Evolutionary conservation across 2,797 vertebrate species (phyloP), one percentile per base, ranked within the genome.

Genomic region (Falco cherrug): DNA sequence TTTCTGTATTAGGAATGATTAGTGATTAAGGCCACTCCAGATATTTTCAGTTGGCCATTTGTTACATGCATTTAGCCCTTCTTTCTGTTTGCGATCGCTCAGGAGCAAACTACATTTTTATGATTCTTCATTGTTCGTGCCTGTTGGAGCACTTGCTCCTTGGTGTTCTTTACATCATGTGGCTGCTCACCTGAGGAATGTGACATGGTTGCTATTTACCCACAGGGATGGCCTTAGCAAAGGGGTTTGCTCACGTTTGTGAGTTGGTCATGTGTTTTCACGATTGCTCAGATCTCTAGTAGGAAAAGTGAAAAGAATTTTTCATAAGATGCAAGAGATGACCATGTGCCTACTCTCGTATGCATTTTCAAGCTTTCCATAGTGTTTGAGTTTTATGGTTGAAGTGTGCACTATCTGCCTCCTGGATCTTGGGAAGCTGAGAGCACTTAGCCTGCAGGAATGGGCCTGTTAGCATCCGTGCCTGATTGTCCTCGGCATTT

Each of bases 361-460:
- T 10, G 1, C 0, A 0, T 59, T 64, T 93, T 57, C 53, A 83
- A 21, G 53, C 48, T 83, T 87, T 76, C 22, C 8, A 7, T 6
- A 43, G 20, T 63, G 65, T 78, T 89, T 92, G 71, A 83, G 59
- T 75, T 61, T 59, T 70, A 16, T 19, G 37, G 16, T 10, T 93
- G 26, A 75, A 77, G 79, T 33, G 59, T 61, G 82, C 12, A 3
- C n/a, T 20, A 3, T 37, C 29, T 80, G 24, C 50, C 16, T 79
- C 6, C 50, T 56, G 79, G 5, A 13, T 4, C 6, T 57, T 59
- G 28, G 51, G 67, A 60, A 54, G 24, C 60, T 67, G 59, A 90
- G 74, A 71, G 56, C 68, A 33, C 64, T 82, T 56, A 8, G 0
- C 28, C 41, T 63, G 16, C 25, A 80, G 60, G 33, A 82, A n/a